Percentiles rank a stretch among this genome's conserved stretches.
Conservation (phyloP, 2,113 vertebrate species). For the Pristiophorus japonicus region DNA sequence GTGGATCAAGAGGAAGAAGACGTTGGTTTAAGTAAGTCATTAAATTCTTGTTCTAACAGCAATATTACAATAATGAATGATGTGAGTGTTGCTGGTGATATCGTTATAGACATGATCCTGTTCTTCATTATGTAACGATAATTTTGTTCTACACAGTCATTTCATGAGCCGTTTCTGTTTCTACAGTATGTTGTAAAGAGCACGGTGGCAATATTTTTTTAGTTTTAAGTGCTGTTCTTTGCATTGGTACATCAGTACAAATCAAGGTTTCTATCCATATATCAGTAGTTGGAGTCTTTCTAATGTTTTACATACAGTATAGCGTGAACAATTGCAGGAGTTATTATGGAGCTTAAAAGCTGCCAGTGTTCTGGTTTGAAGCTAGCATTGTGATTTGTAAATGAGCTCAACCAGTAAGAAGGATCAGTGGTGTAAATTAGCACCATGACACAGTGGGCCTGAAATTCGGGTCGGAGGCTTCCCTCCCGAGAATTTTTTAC, state of each 20-base stretch:
- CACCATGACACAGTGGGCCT: too few species aligned
- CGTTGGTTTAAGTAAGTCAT: constrained; percentile 79
- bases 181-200: neutral
- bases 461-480: too few species aligned
- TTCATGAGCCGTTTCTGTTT: neutral
- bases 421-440: neutral
- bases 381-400: neutral
- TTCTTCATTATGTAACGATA: neutral
- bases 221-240: neutral
- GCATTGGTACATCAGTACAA: neutral
- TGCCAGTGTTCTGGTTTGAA: neutral
- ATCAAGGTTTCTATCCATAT: neutral
- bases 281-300: neutral
- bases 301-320: neutral
- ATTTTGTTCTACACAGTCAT: neutral
- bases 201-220: neutral
- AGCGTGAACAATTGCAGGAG: neutral
- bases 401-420: neutral
- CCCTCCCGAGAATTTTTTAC: too few species aligned
- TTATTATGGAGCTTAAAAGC: neutral
- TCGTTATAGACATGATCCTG: neutral
- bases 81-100: neutral
- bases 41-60: neutral
- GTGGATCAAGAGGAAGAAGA: constrained; percentile 64
- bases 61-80: neutral